These are phyloP conservation scores for Fulmarus glacialis DNA, from an alignment of 2,113 vertebrate genomes.

Conservation along the genomic window DNA sequence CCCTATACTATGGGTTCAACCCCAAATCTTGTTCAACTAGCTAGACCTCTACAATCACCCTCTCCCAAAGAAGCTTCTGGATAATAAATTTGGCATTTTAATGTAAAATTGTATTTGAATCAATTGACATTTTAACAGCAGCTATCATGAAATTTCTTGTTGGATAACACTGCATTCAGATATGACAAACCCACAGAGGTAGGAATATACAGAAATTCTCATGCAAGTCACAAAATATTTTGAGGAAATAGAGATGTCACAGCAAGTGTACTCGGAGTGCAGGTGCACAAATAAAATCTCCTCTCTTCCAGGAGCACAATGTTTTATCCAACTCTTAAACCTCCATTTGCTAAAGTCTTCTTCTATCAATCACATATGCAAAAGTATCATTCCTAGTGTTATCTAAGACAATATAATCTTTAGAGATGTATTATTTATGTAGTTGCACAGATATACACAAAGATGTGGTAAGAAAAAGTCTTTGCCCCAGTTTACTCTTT, in stretches of 20 bases:
- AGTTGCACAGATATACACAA: neutral
- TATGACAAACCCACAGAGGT: neutral
- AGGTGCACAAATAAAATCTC: neutral
- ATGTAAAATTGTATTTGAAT: neutral
- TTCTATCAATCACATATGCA: neutral
- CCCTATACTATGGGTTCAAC: neutral
- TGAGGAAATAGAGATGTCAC: neutral
- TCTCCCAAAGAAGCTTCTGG: neutral
- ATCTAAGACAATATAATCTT: neutral
- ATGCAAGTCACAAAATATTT: neutral
- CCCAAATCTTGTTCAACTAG: neutral
- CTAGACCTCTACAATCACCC: neutral
- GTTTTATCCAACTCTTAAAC: neutral
- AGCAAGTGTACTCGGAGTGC: neutral
- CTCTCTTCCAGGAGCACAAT: neutral
- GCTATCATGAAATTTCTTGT: neutral
- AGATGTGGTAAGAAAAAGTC: neutral
- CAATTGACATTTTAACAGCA: neutral
- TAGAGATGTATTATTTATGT: neutral
- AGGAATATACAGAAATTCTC: neutral
- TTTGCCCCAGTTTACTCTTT: neutral
- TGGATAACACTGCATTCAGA: neutral
- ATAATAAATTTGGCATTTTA: neutral
- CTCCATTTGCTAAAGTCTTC: neutral
- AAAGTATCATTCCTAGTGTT: neutral